A percentile compares a stretch with the other conserved stretches of the same genome.
These are phyloP conservation scores for Sebastes aleutianus DNA, from an alignment of 2,797 vertebrate genomes.

Conservation along the genomic window DNA sequence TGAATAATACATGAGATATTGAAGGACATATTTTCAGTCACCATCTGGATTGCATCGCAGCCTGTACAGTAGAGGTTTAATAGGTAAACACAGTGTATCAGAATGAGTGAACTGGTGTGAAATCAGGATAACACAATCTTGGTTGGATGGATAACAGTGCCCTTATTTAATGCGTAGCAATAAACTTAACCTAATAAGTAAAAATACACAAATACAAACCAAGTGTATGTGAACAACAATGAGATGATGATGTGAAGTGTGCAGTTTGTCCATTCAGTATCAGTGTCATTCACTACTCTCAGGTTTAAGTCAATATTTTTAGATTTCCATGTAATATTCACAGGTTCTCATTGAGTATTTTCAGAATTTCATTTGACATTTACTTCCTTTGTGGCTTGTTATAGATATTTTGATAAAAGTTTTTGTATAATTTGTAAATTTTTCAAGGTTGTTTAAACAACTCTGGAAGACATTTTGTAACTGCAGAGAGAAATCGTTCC, in stretches of 20 bases:
- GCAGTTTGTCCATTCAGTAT: neutral
- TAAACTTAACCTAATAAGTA: neutral
- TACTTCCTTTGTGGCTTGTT: neutral
- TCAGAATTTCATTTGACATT: neutral
- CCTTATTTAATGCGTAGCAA: neutral
- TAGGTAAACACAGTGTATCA: neutral
- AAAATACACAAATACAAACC: neutral
- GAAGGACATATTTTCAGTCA: neutral
- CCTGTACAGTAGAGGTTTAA: neutral
- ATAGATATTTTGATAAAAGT: neutral
- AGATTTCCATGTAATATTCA: neutral
- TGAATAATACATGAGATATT: neutral
- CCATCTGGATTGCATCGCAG: neutral
- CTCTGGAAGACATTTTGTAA: neutral
- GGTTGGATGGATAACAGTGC: neutral
- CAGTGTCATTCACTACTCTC: neutral
- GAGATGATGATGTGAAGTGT: neutral
- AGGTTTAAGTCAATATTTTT: neutral
- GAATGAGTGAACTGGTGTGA: neutral
- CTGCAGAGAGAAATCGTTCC: neutral
- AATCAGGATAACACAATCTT: neutral
- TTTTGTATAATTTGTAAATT: neutral
- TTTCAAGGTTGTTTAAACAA: neutral
- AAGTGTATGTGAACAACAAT: neutral
- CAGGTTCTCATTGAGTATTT: neutral